These are phyloP conservation scores for Pocillopora verrucosa DNA, from an alignment of 64 coral and sea anemone genomes.

Conservation along the genomic window DNA sequence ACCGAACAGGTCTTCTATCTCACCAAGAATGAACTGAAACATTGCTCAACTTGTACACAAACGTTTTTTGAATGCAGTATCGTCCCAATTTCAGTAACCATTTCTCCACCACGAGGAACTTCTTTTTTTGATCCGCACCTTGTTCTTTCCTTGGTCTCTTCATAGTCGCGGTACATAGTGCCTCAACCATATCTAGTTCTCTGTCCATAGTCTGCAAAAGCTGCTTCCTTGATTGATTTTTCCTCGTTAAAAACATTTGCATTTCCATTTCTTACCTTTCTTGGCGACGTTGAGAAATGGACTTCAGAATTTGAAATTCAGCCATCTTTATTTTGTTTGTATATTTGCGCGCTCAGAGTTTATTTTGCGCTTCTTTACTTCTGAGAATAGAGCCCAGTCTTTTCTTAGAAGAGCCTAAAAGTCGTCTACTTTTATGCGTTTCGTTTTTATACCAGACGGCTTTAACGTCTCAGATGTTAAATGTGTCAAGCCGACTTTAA, in stretches of 20 bases:
- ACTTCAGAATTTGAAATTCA: slow-evolving; percentile 7
- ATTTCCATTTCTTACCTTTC: slow-evolving; percentile 40
- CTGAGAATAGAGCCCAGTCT: slow-evolving; percentile 31
- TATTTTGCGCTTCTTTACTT: neutral
- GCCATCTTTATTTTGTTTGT: neutral
- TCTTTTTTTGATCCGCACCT: slow-evolving; percentile 49
- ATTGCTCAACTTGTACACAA: slow-evolving; percentile 69
- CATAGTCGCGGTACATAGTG: slow-evolving; percentile 8
- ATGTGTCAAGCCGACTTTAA: neutral
- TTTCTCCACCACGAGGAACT: slow-evolving; percentile 47
- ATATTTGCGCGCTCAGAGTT: neutral
- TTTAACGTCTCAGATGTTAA: slow-evolving; percentile 26
- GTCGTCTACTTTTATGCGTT: slow-evolving; percentile 10
- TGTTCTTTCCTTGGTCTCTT: slow-evolving; percentile 43
- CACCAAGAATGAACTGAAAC: slow-evolving; percentile 55
- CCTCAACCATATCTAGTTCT: slow-evolving; percentile 26
- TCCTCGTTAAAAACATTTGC: slow-evolving; percentile 15
- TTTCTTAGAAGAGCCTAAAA: neutral
- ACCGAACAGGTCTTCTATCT: slow-evolving; percentile 65
- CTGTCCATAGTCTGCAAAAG: neutral
- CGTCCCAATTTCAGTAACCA: slow-evolving; percentile 60
- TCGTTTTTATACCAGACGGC: slow-evolving; percentile 6
- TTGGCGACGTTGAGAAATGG: slow-evolving; percentile 8
- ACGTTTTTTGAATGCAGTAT: slow-evolving; percentile 67
- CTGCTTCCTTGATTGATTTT: slow-evolving; percentile 29